Evolutionary conservation across 2,888 invertebrate species (phyloP), one percentile per base, ranked within the genome.

Genomic region (Aleiodes leptofemur): DNA sequence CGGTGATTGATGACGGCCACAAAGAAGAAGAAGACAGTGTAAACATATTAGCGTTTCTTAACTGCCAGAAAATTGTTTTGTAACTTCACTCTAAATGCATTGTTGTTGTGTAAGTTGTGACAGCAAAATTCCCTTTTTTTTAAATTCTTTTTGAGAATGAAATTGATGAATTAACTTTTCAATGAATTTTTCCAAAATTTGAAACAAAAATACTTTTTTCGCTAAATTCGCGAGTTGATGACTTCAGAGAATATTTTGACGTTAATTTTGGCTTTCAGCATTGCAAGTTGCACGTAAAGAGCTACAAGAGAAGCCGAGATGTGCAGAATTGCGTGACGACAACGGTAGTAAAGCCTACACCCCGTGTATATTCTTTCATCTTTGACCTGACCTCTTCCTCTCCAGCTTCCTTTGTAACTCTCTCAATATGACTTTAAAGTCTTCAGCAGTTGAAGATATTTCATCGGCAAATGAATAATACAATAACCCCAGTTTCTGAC

Each of bases 1-100:
- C 79, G 84, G 85, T 89, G 89, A 89, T 89, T 88, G 87, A 89
- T 89, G 89, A 79, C 82, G 81, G 82, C 81, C 85, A 80, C 83
- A 84, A 81, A 83, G 86, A 85, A 13, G 23, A 23, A 23, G 83
- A 83, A 81, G 83, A 82, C 83, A 86, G 83, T 88, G 86, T 88
- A 89, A 89, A 89, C 88, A 89, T 86, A 87, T 88, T 86, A 88
- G 84, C 82, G 83, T 86, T 84, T 81, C 80, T 23, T 50, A 69
- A 59, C 69, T 48, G 74, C 50, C 50, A 71, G 71, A 71, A 57
- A 68, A 68, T 29, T 68, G 50, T 68, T 68, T 51, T 8, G 48
- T 16, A 64, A 64, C 9, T 14, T 14, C 23, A 23, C 3, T 43
- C 43, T 61, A 7, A 61, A 61, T n/a, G 61, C 38, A 61, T 38